phyloP scores from a whole-genome alignment of 2,113 vertebrate genomes.

The Bombycilla garrulus region DNA sequence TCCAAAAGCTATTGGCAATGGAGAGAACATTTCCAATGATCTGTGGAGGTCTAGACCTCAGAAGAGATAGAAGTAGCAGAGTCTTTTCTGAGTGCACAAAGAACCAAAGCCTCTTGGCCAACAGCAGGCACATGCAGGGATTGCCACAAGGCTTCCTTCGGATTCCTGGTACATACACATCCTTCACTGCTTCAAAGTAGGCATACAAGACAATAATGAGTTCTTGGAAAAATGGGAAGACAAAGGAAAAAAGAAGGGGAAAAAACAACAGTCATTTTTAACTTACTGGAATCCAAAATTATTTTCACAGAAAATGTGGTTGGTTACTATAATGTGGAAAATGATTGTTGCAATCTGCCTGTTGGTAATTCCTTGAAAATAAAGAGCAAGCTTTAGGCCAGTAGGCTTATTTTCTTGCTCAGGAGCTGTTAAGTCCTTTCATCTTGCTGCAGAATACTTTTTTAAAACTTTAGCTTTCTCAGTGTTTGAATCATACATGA shows the following conservation, averaged over 20 bases:
- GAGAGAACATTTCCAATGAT: not conserved
- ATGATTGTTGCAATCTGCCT: not conserved
- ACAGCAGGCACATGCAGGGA: not conserved
- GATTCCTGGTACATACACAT: not conserved
- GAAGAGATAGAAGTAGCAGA: not conserved
- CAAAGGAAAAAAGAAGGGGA: not conserved
- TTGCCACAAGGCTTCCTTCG: fast-evolving
- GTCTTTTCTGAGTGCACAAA: not conserved
- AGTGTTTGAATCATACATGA: not conserved
- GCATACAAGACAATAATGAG: not conserved
- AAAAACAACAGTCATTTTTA: not conserved
- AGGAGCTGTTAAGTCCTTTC: not conserved
- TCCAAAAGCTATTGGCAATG: not conserved
- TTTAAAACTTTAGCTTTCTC: not conserved
- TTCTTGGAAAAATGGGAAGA: not conserved
- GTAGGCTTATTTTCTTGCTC: not conserved
- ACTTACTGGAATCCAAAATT: slow-evolving; percentile 17
- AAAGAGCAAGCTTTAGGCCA: not conserved
- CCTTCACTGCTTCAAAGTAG: not conserved
- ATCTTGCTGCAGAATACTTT: not conserved
- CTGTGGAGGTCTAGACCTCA: not conserved
- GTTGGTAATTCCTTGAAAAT: not conserved
- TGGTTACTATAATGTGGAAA: not conserved
- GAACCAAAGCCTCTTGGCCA: not conserved
- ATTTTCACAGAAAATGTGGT: not conserved